These are phyloP conservation scores for Gavialis gangeticus DNA, from an alignment of 2,113 vertebrate species.

Conservation along the genomic window DNA sequence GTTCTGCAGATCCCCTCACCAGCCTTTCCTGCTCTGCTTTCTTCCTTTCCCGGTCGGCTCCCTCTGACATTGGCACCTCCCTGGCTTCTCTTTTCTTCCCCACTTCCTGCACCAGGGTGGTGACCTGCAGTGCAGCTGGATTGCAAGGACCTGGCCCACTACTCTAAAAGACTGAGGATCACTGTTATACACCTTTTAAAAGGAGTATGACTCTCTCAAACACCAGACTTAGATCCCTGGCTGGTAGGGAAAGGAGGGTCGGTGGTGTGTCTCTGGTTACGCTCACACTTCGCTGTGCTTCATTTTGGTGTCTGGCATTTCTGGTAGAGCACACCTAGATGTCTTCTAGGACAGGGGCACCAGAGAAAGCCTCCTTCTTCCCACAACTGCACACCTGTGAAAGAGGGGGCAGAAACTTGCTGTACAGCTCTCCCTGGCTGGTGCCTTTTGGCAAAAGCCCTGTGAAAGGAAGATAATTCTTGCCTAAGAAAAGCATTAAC, in stretches of 20 bases:
- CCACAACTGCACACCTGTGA: not conserved
- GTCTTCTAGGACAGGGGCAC: no score
- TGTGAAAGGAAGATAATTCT: not conserved
- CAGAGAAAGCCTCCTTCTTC: not conserved
- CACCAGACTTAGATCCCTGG: not conserved
- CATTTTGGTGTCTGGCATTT: not conserved
- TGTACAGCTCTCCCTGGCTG: not conserved
- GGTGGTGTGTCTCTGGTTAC: accelerated
- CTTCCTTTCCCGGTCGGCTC: no score
- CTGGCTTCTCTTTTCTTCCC: no score
- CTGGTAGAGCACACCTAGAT: not conserved
- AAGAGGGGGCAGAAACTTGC: not conserved
- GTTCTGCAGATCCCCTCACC: no score
- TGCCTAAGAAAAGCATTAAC: not conserved
- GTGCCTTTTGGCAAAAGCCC: not conserved
- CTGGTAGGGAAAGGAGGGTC: not conserved
- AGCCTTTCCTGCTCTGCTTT: no score
- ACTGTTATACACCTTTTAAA: not conserved
- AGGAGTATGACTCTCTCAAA: not conserved
- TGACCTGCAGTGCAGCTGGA: no score
- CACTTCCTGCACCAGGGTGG: no score
- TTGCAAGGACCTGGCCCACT: no score
- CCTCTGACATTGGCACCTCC: no score
- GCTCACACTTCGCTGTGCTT: not conserved
- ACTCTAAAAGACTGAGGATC: no score